phyloP scores from a whole-genome alignment of 2,797 vertebrate species.

The Vireo griseus region DNA sequence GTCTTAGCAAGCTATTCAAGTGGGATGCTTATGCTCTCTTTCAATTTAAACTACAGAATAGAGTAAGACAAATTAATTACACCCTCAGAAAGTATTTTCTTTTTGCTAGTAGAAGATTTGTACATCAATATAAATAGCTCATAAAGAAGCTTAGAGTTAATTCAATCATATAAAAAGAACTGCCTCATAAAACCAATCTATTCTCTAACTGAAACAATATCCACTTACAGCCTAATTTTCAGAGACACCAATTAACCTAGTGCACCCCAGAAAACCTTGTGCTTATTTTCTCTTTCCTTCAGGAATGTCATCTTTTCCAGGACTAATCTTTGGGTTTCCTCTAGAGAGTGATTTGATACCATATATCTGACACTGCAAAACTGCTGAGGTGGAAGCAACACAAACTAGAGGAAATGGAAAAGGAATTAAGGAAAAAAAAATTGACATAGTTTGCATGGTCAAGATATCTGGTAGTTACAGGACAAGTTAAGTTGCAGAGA shows the following conservation, averaged over 20 bases:
- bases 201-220: conserved; percentile 6
- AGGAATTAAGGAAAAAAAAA: neutral
- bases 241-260: neutral
- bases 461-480: neutral
- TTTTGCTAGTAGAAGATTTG: neutral
- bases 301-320: neutral
- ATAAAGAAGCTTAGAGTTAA: conserved; percentile 4
- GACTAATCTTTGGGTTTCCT: neutral
- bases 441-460: fast-evolving
- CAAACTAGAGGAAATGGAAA: neutral
- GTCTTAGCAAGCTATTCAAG: neutral
- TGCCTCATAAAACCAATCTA: neutral
- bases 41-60: conserved; percentile 29
- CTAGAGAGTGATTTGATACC: neutral
- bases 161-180: neutral
- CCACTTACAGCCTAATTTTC: neutral
- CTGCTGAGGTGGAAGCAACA: neutral
- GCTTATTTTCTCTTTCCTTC: neutral
- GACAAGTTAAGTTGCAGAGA: neutral
- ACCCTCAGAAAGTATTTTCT: conserved; percentile 8
- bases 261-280: neutral
- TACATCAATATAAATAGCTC: conserved; percentile 13
- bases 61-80: conserved; percentile 40
- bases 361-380: neutral
- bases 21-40: neutral